A percentile compares a stretch with the other conserved stretches of the same genome.
Conservation (phyloP, 2,888 invertebrate species). For the Heliothis peltigera region DNA sequence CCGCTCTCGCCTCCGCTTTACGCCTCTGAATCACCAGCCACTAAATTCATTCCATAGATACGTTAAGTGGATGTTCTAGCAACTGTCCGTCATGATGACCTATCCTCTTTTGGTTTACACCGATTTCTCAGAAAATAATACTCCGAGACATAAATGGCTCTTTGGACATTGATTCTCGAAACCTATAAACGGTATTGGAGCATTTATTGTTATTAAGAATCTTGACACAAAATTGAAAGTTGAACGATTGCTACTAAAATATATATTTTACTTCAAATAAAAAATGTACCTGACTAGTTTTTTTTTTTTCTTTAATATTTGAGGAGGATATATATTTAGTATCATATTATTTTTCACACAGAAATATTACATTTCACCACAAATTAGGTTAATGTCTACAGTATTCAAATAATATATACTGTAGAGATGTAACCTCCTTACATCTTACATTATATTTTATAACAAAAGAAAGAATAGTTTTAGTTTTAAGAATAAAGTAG, state of each 20-base stretch:
- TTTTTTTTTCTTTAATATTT: too few species aligned
- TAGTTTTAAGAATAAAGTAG: too few species aligned
- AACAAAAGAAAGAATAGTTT: too few species aligned
- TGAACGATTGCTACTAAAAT: constrained; percentile 28
- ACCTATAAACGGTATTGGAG: constrained; percentile 3
- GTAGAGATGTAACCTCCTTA: too few species aligned
- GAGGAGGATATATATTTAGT: too few species aligned
- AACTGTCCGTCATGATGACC: constrained; percentile 5
- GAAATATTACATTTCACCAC: too few species aligned
- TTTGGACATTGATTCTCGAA: constrained; percentile 6
- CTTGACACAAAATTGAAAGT: constrained; percentile 14
- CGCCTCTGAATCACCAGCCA: too few species aligned
- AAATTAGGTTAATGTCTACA: too few species aligned
- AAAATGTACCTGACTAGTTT: background rate
- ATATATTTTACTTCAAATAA: background rate
- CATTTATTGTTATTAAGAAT: constrained; percentile 14
- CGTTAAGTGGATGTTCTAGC: background rate
- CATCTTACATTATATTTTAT: too few species aligned
- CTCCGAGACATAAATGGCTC: background rate
- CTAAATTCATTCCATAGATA: background rate
- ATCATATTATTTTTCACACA: too few species aligned
- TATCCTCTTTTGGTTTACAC: background rate
- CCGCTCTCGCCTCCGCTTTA: background rate
- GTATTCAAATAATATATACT: too few species aligned
- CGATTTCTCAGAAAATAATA: constrained; percentile 4